A percentile compares a stretch with the other conserved stretches of the same genome.
These are phyloP conservation scores for Sycophila texana DNA, from an alignment of 2,888 invertebrate species.

Conservation along the genomic window DNA sequence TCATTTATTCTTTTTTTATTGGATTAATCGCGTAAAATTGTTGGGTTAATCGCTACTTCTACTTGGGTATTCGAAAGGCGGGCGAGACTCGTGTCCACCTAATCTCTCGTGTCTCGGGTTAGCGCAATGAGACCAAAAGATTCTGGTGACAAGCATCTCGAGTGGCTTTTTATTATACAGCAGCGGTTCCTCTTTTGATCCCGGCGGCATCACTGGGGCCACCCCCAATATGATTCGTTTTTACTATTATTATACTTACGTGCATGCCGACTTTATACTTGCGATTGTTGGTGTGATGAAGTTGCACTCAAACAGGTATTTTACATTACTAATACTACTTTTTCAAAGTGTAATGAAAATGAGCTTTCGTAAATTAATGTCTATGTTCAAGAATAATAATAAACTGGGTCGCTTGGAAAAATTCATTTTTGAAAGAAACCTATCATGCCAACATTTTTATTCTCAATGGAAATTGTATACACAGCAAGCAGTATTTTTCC, in stretches of 20 bases:
- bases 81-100: not conserved
- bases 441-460: too few relatives aligned
- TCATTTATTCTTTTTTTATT: too few relatives aligned
- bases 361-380: too few relatives aligned
- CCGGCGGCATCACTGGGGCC: not conserved
- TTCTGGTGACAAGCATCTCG: slow-evolving; percentile 40
- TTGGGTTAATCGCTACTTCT: slow-evolving; percentile 18
- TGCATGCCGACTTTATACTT: slow-evolving; percentile 36
- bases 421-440: too few relatives aligned
- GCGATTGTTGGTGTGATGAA: not conserved
- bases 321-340: too few relatives aligned
- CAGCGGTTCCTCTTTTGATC: slow-evolving; percentile 7
- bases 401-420: too few relatives aligned
- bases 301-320: not conserved
- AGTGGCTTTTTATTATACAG: slow-evolving; percentile 24
- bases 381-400: too few relatives aligned
- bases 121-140: slow-evolving; percentile 32
- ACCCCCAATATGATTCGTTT: slow-evolving; percentile 68
- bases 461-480: too few relatives aligned
- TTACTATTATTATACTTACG: slow-evolving; percentile 72
- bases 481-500: too few relatives aligned
- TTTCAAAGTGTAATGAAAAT: too few relatives aligned
- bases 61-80: slow-evolving; percentile 29
- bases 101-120: slow-evolving; percentile 32
- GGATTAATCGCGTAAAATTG: not conserved